Evolutionary conservation across 1,140 invertebrate genomes (phyloP).

Genomic region (Metopolophium dirhodum): DNA sequence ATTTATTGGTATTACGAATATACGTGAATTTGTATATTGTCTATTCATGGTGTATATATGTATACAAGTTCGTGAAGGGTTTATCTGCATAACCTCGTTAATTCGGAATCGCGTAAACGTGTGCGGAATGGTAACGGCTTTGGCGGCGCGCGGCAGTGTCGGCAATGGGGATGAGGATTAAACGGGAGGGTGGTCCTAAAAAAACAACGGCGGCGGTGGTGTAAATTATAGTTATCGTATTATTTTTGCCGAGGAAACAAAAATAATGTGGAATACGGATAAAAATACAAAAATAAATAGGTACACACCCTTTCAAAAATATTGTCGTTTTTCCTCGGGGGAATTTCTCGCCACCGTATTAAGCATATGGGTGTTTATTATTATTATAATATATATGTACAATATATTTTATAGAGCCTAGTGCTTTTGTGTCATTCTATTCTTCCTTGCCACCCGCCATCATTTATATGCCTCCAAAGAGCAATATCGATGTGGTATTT

Average conservation of each 20-base stretch:
- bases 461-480: neutral
- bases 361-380: constrained; percentile 15
- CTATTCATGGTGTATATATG: neutral
- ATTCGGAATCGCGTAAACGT: constrained; percentile 37
- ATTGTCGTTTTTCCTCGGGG: neutral
- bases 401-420: neutral
- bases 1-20: neutral
- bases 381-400: neutral
- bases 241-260: constrained; percentile 3
- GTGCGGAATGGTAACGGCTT: constrained; percentile 31
- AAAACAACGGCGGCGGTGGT: neutral
- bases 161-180: neutral
- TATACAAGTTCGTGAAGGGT: neutral
- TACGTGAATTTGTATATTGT: constrained; percentile 6
- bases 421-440: neutral
- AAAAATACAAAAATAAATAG: constrained; percentile 3
- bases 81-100: constrained; percentile 53
- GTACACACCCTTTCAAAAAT: neutral
- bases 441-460: neutral
- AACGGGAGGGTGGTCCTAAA: neutral
- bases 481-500: neutral
- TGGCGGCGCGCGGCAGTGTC: neutral
- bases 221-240: constrained; percentile 26
- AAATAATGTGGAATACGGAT: neutral
- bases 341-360: neutral